phyloP scores from a whole-genome alignment of 2,888 invertebrate genomes.

The Eristalinus sepulchralis region DNA sequence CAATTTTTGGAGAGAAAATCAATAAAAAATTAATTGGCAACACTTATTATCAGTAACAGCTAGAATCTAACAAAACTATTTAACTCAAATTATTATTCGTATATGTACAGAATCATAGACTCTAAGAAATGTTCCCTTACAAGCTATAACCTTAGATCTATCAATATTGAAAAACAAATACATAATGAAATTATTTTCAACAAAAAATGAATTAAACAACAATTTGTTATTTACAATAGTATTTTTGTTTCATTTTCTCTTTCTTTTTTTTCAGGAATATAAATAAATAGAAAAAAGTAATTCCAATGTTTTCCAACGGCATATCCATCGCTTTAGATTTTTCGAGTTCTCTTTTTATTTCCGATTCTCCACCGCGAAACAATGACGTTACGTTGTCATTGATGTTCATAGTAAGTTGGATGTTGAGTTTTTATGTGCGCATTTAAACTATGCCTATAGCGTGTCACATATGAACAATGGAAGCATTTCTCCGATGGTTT shows the following conservation, averaged over 20 bases:
- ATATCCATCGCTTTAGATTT: neutral
- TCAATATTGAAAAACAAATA: neutral
- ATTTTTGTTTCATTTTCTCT: constrained; percentile 6
- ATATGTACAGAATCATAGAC: neutral
- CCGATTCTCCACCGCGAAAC: neutral
- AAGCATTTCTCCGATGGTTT: constrained; percentile 83
- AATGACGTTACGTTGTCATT: constrained; percentile 23
- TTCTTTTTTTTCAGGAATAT: constrained; percentile 6
- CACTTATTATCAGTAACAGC: neutral
- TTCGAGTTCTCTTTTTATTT: neutral
- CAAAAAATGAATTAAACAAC: constrained; percentile 31
- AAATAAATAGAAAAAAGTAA: constrained; percentile 8
- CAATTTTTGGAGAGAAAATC: neutral
- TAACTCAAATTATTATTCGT: neutral
- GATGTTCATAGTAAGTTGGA: constrained; percentile 72
- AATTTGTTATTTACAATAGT: constrained; percentile 42
- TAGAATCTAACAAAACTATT: neutral
- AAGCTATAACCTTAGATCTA: neutral
- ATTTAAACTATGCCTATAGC: constrained; percentile 82
- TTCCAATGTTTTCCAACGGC: neutral
- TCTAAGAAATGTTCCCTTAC: neutral
- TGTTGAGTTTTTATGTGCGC: constrained; percentile 81
- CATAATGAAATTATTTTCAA: constrained; percentile 11
- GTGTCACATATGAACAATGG: constrained; percentile 82
- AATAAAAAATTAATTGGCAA: neutral